These are phyloP conservation scores for Orthonychiurus folsomi DNA, from an alignment of 2,888 invertebrate genomes.

Conservation along the genomic window DNA sequence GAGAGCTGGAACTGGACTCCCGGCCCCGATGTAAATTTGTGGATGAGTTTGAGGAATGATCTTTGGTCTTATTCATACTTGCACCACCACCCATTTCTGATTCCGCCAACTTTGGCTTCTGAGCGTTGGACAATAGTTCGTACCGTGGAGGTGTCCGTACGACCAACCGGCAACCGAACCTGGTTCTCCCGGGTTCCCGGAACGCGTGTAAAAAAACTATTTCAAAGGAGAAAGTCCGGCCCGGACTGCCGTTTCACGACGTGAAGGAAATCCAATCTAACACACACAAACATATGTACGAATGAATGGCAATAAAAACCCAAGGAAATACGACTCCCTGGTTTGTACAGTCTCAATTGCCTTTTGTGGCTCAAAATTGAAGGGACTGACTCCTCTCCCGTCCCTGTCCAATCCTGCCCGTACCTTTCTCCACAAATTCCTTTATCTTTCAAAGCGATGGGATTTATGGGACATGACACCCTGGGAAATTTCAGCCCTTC, in stretches of 20 bases:
- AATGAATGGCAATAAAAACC: background rate
- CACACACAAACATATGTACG: background rate
- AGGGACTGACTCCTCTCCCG: background rate
- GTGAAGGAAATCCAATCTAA: background rate
- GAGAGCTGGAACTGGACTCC: slow-evolving; percentile 18
- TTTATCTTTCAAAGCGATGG: background rate
- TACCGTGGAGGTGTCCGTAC: no score
- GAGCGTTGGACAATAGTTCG: no score
- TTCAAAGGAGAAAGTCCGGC: background rate
- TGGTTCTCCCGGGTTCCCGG: background rate
- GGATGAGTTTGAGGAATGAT: slow-evolving; percentile 30
- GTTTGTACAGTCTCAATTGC: background rate
- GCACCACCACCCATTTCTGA: slow-evolving; percentile 38
- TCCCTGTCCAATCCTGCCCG: no score
- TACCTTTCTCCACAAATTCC: background rate
- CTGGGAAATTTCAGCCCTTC: no score
- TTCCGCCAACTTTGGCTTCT: background rate
- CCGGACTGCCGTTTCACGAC: background rate
- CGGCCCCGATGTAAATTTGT: slow-evolving; percentile 28
- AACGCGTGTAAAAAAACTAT: background rate
- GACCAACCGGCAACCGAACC: background rate
- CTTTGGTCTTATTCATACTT: slow-evolving; percentile 36
- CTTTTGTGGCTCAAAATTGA: background rate
- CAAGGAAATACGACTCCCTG: background rate
- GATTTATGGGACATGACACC: background rate